Evolutionary conservation across 1,140 invertebrate genomes (phyloP).

Genomic region (Drosophila kanapiae): DNA sequence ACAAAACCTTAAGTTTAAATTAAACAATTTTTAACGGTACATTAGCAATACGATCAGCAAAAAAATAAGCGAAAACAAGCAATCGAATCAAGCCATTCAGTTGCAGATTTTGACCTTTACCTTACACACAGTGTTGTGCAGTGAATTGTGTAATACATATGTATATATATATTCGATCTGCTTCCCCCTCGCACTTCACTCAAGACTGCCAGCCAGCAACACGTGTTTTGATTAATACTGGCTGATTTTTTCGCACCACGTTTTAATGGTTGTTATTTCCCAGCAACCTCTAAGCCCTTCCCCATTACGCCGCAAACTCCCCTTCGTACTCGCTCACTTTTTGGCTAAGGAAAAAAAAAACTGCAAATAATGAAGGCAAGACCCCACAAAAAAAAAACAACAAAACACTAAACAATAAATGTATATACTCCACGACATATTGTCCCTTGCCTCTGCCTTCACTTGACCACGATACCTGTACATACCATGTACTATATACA

Average conservation of each 20-base stretch:
- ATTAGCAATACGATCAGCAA: constrained; percentile 13
- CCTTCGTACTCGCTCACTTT: constrained; percentile 1
- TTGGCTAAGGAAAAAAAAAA: constrained; percentile 47
- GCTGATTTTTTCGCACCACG: constrained; percentile 43
- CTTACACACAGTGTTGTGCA: constrained; percentile 19
- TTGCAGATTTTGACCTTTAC: constrained; percentile 54
- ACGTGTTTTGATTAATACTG: constrained; percentile 67
- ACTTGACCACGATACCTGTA: constrained; percentile 17
- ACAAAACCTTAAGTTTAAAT: constrained; percentile 15
- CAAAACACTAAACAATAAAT: constrained; percentile 20
- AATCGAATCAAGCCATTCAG: constrained; percentile 9
- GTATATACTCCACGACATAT: constrained; percentile 18
- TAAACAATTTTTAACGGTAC: constrained; percentile 30
- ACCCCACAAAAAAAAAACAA: constrained; percentile 31
- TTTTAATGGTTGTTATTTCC: constrained; percentile 51
- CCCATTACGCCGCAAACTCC: not conserved
- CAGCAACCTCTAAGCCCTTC: constrained; percentile 13
- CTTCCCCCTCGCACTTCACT: not conserved
- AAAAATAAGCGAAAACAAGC: not conserved
- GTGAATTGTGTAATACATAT: constrained; percentile 46
- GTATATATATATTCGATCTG: not conserved
- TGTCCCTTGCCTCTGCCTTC: constrained; percentile 8
- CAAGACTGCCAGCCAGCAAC: constrained; percentile 10
- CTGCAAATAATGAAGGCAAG: constrained; percentile 61
- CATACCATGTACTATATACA: constrained; percentile 6